Conservation (phyloP, 2,888 invertebrate genomes). For the Drosophila falleni region DNA sequence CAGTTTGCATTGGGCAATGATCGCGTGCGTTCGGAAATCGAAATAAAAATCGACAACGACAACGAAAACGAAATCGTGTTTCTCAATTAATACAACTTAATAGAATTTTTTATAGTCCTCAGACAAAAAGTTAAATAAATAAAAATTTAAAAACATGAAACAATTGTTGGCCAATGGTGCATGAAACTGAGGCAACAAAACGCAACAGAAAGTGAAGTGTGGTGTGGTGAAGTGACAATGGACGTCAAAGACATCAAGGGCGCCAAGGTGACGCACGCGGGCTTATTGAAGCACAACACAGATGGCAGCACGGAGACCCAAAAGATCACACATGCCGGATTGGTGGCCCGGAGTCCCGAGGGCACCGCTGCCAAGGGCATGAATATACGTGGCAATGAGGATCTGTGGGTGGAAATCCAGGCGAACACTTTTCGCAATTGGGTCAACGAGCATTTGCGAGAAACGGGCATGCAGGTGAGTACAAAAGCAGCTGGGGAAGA, state of each 20-base stretch:
- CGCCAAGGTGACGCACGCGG: conserved; percentile 87
- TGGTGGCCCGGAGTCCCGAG: conserved; percentile 95
- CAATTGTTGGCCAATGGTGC: conserved; percentile 40
- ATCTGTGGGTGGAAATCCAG: conserved; percentile 98
- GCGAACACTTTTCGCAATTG: conserved; percentile 98
- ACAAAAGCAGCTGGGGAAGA: not conserved
- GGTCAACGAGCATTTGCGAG: conserved; percentile 96
- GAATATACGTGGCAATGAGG: conserved; percentile 97
- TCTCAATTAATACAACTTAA: conserved; percentile 35
- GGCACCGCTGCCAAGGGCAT: conserved; percentile 98
- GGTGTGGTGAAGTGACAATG: conserved; percentile 70
- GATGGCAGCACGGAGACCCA: conserved; percentile 88
- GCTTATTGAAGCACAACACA: conserved; percentile 87
- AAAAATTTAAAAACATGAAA: conserved; percentile 45
- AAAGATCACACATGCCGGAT: conserved; percentile 90
- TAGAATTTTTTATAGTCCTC: conserved; percentile 24
- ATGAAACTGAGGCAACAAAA: conserved; percentile 39
- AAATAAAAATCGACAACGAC: not conserved
- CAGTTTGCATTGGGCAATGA: conserved; percentile 81
- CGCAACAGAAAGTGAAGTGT: conserved; percentile 41
- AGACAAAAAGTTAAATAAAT: conserved; percentile 3
- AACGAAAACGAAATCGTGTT: conserved; percentile 38
- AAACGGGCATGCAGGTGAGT: conserved; percentile 89
- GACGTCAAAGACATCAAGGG: conserved; percentile 86
- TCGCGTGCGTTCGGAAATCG: conserved; percentile 69